Evolutionary conservation across 2,797 vertebrate genomes (phyloP), one percentile per base, ranked within the genome.

Genomic region (Mormyrops boulengeri): DNA sequence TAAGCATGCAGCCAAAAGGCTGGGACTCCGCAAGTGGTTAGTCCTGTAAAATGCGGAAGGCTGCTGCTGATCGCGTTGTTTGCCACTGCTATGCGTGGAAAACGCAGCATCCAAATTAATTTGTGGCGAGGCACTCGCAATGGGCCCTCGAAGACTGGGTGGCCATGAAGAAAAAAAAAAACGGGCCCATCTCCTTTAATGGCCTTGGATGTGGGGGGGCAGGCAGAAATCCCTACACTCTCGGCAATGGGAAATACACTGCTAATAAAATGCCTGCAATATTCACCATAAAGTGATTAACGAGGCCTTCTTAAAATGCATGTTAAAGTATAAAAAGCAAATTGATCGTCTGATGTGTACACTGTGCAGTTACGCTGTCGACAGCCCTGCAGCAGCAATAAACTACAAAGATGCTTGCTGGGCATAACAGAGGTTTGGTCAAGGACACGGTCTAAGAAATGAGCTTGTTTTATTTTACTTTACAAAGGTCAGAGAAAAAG

Each of bases 271-370:
- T 22, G 19, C 60, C 30, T 62, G n/a, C 19, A 49, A 84, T 30
- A 77, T 80, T 88, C 89, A 77, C 38, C 60, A 26, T 50, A 89
- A 88, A 44, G 69, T 52, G 26, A 44, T 41, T 77, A 77, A 87
- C 49, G 66, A 87, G 50, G 69, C 9, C 50, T 47, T 77, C 87
- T 53, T 38, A 88, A 88, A 52, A 86, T n/a, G 44, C 44, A 19
- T 88, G 38, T 44, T 86, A 47, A 86, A 87, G 60, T 69, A 34
- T 89, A 57, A 89, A 66, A 80, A 49, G 66, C 60, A 89, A 85
- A 52, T 17, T 87, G 52, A 77, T 38, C n/a, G 55, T 88, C 57
- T 66, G 60, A 88, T 44, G 66, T 80, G 34, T 55, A 26, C 49
- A 47, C 47, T 57, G 50, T 34, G 47, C 60, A 26, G 34, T 47